These are phyloP conservation scores for Teinopalpus imperialis DNA, from an alignment of 2,888 invertebrate genomes.

Conservation along the genomic window DNA sequence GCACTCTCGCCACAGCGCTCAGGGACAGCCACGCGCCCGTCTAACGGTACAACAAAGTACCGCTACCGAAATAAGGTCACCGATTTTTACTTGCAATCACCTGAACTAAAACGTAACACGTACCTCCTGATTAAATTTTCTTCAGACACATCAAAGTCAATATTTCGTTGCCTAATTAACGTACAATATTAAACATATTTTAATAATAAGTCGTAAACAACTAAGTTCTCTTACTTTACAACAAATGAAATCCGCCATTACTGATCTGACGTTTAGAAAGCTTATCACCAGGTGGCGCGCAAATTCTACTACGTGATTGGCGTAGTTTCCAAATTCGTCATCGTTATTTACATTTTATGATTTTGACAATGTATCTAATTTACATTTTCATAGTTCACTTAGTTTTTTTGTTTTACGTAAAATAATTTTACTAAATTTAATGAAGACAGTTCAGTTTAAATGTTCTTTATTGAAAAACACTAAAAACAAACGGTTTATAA, in stretches of 20 bases:
- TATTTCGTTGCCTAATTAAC: conserved; percentile 15
- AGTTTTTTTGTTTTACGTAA: no score
- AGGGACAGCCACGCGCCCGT: conserved; percentile 51
- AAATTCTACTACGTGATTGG: conserved; percentile 47
- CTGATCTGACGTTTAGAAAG: conserved; percentile 48
- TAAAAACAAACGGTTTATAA: no score
- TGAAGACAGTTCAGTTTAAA: no score
- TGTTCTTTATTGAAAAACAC: no score
- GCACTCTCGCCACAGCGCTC: conserved; percentile 44
- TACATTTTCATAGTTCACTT: not conserved
- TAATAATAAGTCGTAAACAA: conserved; percentile 41
- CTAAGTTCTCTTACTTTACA: conserved; percentile 56
- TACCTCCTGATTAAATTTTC: conserved; percentile 42
- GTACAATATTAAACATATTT: conserved; percentile 1
- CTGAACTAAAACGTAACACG: conserved; percentile 37
- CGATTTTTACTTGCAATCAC: conserved; percentile 50
- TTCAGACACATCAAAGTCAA: conserved; percentile 10
- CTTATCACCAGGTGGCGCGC: conserved; percentile 63
- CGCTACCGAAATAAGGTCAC: conserved; percentile 77
- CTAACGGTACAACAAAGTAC: conserved; percentile 75
- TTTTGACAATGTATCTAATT: no score
- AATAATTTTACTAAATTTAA: no score
- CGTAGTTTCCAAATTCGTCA: conserved; percentile 27
- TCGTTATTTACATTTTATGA: conserved; percentile 14
- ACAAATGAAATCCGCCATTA: conserved; percentile 72